A percentile compares a stretch with the other conserved stretches of the same genome.
Conservation (phyloP, 64 coral and sea anemone species). For the Trachythela sp. region DNA sequence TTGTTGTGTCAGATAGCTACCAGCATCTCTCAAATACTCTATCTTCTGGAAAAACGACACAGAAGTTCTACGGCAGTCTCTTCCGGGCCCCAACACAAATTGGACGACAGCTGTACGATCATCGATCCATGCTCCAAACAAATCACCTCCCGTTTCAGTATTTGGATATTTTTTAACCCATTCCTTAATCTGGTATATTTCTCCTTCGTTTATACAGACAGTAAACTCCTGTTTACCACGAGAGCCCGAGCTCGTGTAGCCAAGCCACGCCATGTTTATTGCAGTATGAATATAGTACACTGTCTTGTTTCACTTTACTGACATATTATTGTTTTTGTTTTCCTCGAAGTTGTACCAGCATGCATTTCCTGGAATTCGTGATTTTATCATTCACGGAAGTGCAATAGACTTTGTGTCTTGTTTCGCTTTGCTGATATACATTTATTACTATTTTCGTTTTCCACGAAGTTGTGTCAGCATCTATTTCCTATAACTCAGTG, state of each 20-base stretch:
- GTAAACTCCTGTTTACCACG: not conserved
- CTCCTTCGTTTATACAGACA: slow-evolving; percentile 2
- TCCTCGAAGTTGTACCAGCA: too few species aligned
- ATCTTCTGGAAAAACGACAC: not conserved
- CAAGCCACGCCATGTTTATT: too few species aligned
- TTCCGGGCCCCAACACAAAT: not conserved
- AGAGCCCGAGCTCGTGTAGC: not conserved
- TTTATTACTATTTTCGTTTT: too few species aligned
- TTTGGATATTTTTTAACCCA: not conserved
- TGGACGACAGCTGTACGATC: not conserved
- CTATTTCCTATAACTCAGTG: too few species aligned
- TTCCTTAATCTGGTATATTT: not conserved
- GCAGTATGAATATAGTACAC: too few species aligned
- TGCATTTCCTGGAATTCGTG: too few species aligned
- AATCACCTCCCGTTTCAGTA: slow-evolving; percentile 11
- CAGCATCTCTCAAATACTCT: not conserved
- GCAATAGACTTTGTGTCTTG: too few species aligned
- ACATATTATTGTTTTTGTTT: too few species aligned
- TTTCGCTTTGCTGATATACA: too few species aligned
- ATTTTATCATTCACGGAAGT: too few species aligned
- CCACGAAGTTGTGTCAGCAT: too few species aligned
- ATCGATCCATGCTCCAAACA: slow-evolving; percentile 2
- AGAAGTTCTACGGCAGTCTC: not conserved
- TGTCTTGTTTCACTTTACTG: too few species aligned
- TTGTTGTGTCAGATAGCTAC: not conserved